phyloP scores from a whole-genome alignment of 2,888 invertebrate genomes.

The Oscheius myriophilus region DNA sequence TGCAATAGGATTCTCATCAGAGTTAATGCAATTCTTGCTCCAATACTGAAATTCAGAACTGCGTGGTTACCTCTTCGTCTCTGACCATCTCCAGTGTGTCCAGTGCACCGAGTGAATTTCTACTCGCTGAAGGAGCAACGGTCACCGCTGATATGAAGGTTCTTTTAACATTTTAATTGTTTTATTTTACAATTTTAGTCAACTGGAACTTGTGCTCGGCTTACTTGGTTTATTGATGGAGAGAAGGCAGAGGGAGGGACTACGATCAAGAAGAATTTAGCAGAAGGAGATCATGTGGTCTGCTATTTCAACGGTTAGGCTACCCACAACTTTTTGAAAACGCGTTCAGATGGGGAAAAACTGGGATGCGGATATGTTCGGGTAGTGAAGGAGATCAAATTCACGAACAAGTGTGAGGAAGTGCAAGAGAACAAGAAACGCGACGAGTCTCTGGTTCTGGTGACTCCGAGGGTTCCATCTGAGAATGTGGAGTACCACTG shows the following conservation, averaged over 20 bases:
- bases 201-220: slow-evolving; percentile 4
- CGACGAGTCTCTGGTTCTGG: neutral
- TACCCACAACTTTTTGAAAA: neutral
- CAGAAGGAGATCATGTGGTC: slow-evolving; percentile 11
- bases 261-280: neutral
- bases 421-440: neutral
- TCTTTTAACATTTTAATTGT: neutral
- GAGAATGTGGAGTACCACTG: neutral
- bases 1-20: neutral
- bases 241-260: neutral
- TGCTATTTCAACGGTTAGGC: slow-evolving; percentile 1
- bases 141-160: slow-evolving; percentile 1
- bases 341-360: neutral
- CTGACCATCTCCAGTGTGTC: slow-evolving; percentile 2
- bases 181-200: neutral
- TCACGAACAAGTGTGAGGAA: slow-evolving; percentile 10
- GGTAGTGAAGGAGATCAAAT: neutral
- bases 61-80: neutral
- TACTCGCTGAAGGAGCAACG: neutral
- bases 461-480: neutral
- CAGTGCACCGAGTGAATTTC: slow-evolving; percentile 1
- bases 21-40: neutral
- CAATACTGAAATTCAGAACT: neutral
- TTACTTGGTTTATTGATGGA: slow-evolving; percentile 13
- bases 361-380: slow-evolving; percentile 15